Base-by-base conservation (phyloP, 1,140 invertebrate genomes). In the Choristoneura fumiferana region DNA sequence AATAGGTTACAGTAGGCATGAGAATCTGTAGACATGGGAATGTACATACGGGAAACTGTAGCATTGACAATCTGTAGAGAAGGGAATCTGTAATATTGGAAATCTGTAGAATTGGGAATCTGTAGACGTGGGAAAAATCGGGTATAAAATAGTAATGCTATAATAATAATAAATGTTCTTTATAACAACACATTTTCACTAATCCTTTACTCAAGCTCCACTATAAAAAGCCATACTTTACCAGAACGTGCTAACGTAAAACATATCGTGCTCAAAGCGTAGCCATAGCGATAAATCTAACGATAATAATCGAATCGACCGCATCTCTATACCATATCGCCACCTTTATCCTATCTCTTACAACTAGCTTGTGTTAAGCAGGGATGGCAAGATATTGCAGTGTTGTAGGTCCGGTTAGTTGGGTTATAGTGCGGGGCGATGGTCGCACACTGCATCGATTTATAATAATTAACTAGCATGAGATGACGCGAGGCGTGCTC, bases 391-490 rank as follows among this genome's bases (percentile, higher is more conserved):
- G 43, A 49, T 22, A n/a, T 49, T 29, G n/a, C 29, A 12, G 40
- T 49, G 43, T 29, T 3, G 22, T 29, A 3, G 2, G 22, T 29
- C 6, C 2, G 22, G 22, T 29, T 3, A 3, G 2, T 29, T 29
- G 2, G 22, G 22, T 29, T 3, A 3, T 29, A 6, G 22, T 29
- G 22, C 22, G 22, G 22, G 22, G 22, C 6, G 6, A 29, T 6
- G 22, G 71, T 54, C 58, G 67, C 63, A 62, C 15, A 54, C 49
- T 60, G 62, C 63, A 63, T 68, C 76, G 71, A 81, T 80, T 80
- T 77, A 80, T 80, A 78, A 77, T 79, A 79, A 73, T 73, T 73
- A 73, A 72, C 70, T 69, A 65, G 57, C 72, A 73, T 76, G 75
- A 62, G 70, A 80, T 77, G 70, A 76, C 73, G 76, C 61, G 67